Evolutionary conservation across 2,113 vertebrate species (phyloP), one percentile per base, ranked within the genome.

Genomic region (Theristicus caerulescens): DNA sequence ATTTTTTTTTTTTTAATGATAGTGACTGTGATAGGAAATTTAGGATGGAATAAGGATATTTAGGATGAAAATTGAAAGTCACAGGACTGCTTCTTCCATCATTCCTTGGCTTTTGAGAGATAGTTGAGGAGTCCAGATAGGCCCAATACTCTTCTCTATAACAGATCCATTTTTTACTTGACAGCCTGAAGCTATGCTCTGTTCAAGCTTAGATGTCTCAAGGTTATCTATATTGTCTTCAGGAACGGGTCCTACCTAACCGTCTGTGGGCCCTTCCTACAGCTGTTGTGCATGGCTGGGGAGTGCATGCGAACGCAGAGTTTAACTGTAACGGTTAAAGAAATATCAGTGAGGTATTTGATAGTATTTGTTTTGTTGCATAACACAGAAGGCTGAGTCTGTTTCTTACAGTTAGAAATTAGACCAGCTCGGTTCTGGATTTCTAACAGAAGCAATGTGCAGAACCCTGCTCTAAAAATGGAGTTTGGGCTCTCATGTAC

Each of bases 271-370:
- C 40, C 62, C 5, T 9, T 61, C 47, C 84, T 76, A 27, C 34
- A 26, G 51, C 46, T 10, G 8, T 27, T 64, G 12, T 17, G 40
- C 29, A 3, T 19, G 1, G 4, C 85, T 26, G 47, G 21, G 59
- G 26, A 36, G 34, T 4, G 44, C 44, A 57, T 16, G 29, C 0
- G 4, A 83, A 14, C 1, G 2, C 24, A n/a, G 40, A 12, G 5
- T 44, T 92, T 77, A 59, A 36, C 17, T 25, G 10, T 8, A 58
- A 18, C 2, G 2, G 44, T 29, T 79, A 34, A 64, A 67, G 55
- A 71, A 95, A 34, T 20, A 34, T 5, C 89, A 55, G 27, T 6
- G 5, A 54, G 59, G 38, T 72, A 22, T 31, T 84, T 14, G 42
- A 8, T 7, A 73, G n/a, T 3, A 7, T 65, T 71, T 36, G 31